Evolutionary conservation across 2,797 vertebrate species (phyloP).

Genomic region (Enteromius unitaeniatus): DNA sequence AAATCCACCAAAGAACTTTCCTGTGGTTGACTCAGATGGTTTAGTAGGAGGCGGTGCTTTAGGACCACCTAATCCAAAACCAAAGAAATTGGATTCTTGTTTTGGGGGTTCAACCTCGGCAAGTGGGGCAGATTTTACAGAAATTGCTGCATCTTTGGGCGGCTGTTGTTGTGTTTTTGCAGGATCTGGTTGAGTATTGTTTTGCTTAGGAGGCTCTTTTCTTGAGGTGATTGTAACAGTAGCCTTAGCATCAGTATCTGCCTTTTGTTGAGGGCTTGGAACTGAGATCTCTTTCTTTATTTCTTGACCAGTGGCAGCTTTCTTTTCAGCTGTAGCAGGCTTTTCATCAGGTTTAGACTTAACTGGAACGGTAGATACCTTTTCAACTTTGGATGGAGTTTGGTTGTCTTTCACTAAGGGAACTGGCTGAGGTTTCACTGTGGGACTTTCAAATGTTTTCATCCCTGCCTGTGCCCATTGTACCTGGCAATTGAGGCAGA

Average conservation of each 20-base stretch:
- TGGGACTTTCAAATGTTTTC: conserved; percentile 71
- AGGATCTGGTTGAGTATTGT: conserved; percentile 4
- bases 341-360: conserved; percentile 68
- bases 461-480: conserved; percentile 82
- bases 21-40: conserved; percentile 77
- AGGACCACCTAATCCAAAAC: conserved; percentile 80
- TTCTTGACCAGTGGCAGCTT: not conserved
- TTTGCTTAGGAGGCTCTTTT: conserved; percentile 13
- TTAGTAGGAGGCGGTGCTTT: conserved; percentile 82
- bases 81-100: conserved; percentile 82
- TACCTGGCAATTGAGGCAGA: conserved; percentile 97
- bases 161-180: not conserved
- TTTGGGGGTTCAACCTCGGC: conserved; percentile 68
- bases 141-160: conserved; percentile 24
- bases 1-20: conserved; percentile 87
- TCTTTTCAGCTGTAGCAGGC: conserved; percentile 32
- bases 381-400: conserved; percentile 30
- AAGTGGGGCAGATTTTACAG: conserved; percentile 65
- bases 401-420: not conserved
- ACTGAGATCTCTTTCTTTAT: conserved; percentile 6
- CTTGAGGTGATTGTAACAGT: conserved; percentile 25
- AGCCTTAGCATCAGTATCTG: conserved; percentile 16
- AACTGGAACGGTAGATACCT: not conserved
- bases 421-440: conserved; percentile 66
- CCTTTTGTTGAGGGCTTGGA: conserved; percentile 29